Base-by-base conservation (phyloP, 2,113 vertebrate genomes). In the Ceyx cyanopectus region DNA sequence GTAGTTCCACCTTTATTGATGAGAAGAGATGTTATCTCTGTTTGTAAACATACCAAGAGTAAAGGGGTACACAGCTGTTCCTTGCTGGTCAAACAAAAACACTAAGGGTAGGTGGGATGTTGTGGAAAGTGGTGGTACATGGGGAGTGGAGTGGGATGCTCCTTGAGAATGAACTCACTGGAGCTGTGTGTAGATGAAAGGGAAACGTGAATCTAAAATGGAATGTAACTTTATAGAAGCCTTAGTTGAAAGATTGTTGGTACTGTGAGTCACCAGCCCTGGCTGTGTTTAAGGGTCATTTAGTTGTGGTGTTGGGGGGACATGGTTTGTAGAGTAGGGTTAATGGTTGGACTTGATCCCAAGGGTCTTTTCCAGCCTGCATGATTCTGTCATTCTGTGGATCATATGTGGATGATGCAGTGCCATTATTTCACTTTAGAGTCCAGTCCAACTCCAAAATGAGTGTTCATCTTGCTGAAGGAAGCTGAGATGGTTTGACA, bases 21-120 rank as follows among this genome's bases (percentile, higher is more conserved):
- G 29, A 51, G 41, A 13, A 76, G n/a, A 51, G 43, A 1, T 61
- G 29, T 14, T 51, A 1, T 50, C 16, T 19, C 0, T 60, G 32
- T 61, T 53, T 53, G 22, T 50, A 53, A 66, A 40, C 12, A 14
- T 6, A 18, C 9, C 30, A 12, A 7, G 37, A 26, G 50, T 29
- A 7, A 63, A 51, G 51, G 23, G 51, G 20, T 60, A 30, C 6
- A 2, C 15, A 34, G 26, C 14, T 40, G 58, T 61, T 66, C 41
- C 29, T 41, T 26, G 12, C 24, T 76, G 81, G 41, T 45, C 50
- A 66, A n/a, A 62, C 41, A 21, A 29, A 68, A 58, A 27, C 43
- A 11, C 20, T 7, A 2, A 48, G 40, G 69, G 37, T 21, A 18
- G 66, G 69, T 29, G 68, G 51, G 67, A 29, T 41, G 30, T 45